Conservation (phyloP, 2,888 invertebrate species). For the Drosophila tanythrix region DNA sequence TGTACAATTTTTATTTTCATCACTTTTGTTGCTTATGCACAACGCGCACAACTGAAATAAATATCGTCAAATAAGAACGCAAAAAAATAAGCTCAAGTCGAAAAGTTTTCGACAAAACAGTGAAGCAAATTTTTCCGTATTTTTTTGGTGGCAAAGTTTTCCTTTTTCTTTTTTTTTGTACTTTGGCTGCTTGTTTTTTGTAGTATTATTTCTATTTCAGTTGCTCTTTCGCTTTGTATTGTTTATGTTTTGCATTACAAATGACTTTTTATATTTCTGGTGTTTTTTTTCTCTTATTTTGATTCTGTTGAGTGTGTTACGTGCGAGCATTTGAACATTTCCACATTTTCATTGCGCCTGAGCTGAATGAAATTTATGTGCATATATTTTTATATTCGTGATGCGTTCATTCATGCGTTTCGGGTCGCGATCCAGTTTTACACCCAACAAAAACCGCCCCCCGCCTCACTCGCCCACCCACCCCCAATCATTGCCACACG, state of each 20-base stretch:
- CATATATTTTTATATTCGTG: constrained; percentile 58
- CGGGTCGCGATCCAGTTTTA: constrained; percentile 43
- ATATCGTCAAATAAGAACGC: constrained; percentile 30
- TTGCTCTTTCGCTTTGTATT: constrained; percentile 39
- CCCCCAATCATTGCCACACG: constrained; percentile 4
- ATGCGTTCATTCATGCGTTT: constrained; percentile 70
- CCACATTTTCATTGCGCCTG: constrained; percentile 71
- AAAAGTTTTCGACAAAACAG: constrained; percentile 6
- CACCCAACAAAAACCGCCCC: not conserved
- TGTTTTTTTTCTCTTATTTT: constrained; percentile 23
- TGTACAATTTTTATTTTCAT: constrained; percentile 69
- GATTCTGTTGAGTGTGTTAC: constrained; percentile 39
- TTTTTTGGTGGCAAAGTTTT: not conserved
- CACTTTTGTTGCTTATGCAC: constrained; percentile 63
- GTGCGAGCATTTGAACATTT: constrained; percentile 75
- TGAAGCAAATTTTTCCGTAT: not conserved
- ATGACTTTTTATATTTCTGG: constrained; percentile 41
- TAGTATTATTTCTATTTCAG: constrained; percentile 44
- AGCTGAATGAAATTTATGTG: constrained; percentile 70
- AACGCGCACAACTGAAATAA: constrained; percentile 53
- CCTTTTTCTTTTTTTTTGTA: constrained; percentile 8
- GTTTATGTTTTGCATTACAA: constrained; percentile 71
- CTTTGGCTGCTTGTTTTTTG: constrained; percentile 38
- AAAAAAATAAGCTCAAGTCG: constrained; percentile 21
- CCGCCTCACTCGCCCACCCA: not conserved